Conservation (phyloP, 2,888 invertebrate genomes). For the Neocrepidodera transversa region DNA sequence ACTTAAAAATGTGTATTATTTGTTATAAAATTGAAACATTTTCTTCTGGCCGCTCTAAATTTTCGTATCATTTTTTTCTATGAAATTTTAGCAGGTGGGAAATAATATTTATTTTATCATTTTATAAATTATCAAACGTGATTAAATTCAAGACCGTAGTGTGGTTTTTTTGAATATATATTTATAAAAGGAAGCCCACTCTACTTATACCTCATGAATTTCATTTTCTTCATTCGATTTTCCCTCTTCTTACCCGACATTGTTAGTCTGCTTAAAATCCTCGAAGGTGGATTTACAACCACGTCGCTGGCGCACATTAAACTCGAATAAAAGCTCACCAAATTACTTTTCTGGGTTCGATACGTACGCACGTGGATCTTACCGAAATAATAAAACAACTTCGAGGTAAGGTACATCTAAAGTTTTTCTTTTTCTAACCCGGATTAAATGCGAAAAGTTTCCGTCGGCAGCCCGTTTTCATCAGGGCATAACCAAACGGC, state of each 20-base stretch:
- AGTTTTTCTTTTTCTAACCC: conserved; percentile 35
- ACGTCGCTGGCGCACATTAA: conserved; percentile 5
- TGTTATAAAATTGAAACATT: too few relatives aligned
- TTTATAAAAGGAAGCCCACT: too few relatives aligned
- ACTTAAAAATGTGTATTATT: too few relatives aligned
- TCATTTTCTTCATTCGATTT: neutral
- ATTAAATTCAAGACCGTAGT: too few relatives aligned
- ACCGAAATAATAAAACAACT: conserved; percentile 34
- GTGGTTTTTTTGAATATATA: too few relatives aligned
- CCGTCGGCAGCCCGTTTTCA: conserved; percentile 26
- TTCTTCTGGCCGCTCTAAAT: too few relatives aligned
- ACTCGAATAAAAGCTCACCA: conserved; percentile 17
- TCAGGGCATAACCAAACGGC: conserved; percentile 31
- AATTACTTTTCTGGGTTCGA: conserved; percentile 30
- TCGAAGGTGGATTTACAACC: neutral
- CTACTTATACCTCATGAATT: too few relatives aligned
- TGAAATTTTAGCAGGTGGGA: too few relatives aligned
- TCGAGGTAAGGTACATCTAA: conserved; percentile 26
- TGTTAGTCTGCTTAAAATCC: neutral
- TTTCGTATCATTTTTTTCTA: too few relatives aligned
- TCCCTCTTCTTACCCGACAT: neutral
- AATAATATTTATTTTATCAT: too few relatives aligned
- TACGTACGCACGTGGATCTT: conserved; percentile 33
- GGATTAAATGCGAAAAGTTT: conserved; percentile 39
- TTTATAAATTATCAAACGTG: too few relatives aligned